Evolutionary conservation across 1,140 invertebrate genomes (phyloP).

Genomic region (Ceratina australensis): DNA sequence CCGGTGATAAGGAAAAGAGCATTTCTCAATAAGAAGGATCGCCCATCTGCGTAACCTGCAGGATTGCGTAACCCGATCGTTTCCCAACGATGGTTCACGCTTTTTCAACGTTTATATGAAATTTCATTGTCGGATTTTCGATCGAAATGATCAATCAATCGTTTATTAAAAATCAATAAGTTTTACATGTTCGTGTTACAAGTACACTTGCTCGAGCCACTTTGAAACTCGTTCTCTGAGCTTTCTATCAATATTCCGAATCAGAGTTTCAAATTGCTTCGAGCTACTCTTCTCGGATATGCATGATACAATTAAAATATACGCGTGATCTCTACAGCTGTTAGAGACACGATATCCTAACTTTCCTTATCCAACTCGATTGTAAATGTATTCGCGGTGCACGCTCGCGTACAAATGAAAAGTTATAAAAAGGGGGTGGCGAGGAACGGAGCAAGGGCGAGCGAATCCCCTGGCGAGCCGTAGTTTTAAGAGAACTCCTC

Average conservation of each 20-base stretch:
- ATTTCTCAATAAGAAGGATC: slow-evolving; percentile 23
- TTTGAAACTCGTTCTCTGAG: background rate
- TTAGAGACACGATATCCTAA: background rate
- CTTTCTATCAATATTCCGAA: too few relatives aligned
- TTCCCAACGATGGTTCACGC: background rate
- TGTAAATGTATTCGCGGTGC: background rate
- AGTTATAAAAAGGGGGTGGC: background rate
- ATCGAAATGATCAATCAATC: background rate
- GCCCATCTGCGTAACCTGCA: background rate
- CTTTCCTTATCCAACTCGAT: background rate
- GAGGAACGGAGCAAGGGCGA: background rate
- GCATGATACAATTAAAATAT: too few relatives aligned
- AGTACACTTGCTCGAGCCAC: background rate
- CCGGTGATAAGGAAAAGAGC: background rate
- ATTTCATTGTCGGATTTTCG: too few relatives aligned
- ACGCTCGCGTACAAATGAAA: background rate
- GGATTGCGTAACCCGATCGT: slow-evolving; percentile 5
- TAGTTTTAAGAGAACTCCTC: slow-evolving; percentile 9
- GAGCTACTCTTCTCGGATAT: background rate
- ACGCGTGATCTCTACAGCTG: background rate
- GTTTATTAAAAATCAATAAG: background rate
- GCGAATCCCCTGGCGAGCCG: slow-evolving; percentile 23
- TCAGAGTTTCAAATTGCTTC: background rate
- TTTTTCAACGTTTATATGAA: background rate
- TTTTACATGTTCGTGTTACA: background rate